Base-by-base conservation (phyloP, 2,797 vertebrate species). In the Bufotes viridis region DNA sequence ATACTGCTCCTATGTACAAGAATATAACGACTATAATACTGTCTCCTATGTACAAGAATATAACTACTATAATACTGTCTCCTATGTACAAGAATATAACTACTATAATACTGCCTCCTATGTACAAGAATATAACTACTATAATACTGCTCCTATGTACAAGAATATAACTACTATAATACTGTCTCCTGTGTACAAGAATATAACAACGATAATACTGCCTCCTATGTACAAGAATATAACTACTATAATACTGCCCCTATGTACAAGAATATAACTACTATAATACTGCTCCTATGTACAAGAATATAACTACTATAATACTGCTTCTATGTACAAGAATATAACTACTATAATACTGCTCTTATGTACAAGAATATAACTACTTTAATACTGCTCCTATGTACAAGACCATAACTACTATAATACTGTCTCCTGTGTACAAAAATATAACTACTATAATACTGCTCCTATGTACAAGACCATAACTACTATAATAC, bases 1-100 rank as follows among this genome's bases (percentile, higher is more conserved):
- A 63, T 63, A 63, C 61, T 63, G 20, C 60, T 11, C 61, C 61
- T 63, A 63, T 63, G 20, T 63, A 63, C 61, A 63, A n/a, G 61
- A 63, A 63, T 63, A 63, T 63, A 69, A 69, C 67, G 29, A 69
- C 67, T 69, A 69, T 69, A 69, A 69, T 69, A 69, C 67, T 69
- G 3, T 13, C 24, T n/a, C 61, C 61, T 63, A 63, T 60, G 18
- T 65, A 65, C 61, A 65, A 24, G 61, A 65, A 65, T 65, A 65
- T 65, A 65, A 65, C 61, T 65, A 65, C 61, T 67, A 65, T 65
- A 65, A 65, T 65, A n/a, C 61, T 65, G 20, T 20, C 61, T 20
- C 58, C 58, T 60, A 20, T 60, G 58, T 60, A 60, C 58, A 60
- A 60, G 58, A 60, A 60, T 60, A 60, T 60, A 60, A 60, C 58